Evolutionary conservation across 2,888 invertebrate genomes (phyloP).

Genomic region (Criorhina ranunculi): DNA sequence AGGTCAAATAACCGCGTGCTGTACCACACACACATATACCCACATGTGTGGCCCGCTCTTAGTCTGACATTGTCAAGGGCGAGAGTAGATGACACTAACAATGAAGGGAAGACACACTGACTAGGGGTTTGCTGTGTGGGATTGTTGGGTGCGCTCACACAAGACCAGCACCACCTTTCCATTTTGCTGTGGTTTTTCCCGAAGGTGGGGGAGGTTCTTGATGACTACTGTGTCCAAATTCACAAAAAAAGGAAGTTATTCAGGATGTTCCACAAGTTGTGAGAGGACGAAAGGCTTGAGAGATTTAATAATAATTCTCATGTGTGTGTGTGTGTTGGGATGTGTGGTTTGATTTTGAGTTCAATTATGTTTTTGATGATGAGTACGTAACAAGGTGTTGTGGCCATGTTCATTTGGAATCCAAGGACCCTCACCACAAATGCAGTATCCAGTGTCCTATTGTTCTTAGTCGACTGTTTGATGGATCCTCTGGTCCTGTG

Average conservation of each 20-base stretch:
- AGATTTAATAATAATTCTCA: constrained; percentile 2
- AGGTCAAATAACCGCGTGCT: constrained; percentile 25
- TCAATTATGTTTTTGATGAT: neutral
- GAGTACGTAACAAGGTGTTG: neutral
- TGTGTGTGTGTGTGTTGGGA: neutral
- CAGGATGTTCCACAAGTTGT: too few relatives aligned
- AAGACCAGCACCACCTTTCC: neutral
- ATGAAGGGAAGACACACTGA: neutral
- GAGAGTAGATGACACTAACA: constrained; percentile 19
- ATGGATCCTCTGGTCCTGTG: too few relatives aligned
- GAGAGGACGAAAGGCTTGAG: neutral
- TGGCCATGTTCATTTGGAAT: too few relatives aligned
- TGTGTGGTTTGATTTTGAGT: neutral
- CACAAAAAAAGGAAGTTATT: neutral
- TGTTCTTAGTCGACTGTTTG: too few relatives aligned
- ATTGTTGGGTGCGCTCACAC: neutral
- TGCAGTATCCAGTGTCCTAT: too few relatives aligned
- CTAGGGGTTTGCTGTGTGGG: neutral
- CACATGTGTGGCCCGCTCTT: neutral
- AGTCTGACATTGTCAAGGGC: constrained; percentile 34
- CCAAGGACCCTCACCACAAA: too few relatives aligned
- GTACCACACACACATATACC: constrained; percentile 1
- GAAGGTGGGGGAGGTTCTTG: neutral
- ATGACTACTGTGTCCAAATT: constrained; percentile 6
- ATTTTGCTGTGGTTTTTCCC: neutral